Conservation (phyloP, 2,888 invertebrate species). For the Ferrisia virgata region DNA sequence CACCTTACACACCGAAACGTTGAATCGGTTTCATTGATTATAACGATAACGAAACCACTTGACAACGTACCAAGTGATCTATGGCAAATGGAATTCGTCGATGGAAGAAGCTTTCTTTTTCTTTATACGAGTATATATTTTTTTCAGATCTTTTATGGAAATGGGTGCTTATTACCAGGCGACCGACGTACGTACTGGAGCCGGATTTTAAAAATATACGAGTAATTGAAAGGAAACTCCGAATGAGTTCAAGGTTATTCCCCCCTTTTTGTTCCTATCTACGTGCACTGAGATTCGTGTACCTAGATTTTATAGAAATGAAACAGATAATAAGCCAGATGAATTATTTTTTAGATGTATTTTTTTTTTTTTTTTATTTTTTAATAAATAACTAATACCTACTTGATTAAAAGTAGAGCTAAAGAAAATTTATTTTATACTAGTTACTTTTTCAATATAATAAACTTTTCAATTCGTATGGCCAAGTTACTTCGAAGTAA, state of each 20-base stretch:
- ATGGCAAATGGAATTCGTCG: slow-evolving; percentile 17
- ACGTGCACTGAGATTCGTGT: neutral
- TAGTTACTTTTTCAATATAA: too few species aligned
- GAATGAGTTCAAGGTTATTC: neutral
- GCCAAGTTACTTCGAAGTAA: too few species aligned
- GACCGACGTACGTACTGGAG: neutral
- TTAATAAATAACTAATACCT: too few species aligned
- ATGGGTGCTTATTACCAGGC: neutral
- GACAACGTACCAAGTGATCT: neutral
- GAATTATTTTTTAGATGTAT: neutral
- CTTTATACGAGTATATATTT: too few species aligned
- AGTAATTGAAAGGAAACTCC: neutral
- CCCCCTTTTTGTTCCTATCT: neutral
- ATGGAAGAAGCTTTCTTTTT: neutral
- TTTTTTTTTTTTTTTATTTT: too few species aligned
- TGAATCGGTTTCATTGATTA: slow-evolving; percentile 40
- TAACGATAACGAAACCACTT: slow-evolving; percentile 24
- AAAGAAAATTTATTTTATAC: too few species aligned
- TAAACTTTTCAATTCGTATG: neutral
- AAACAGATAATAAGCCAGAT: neutral
- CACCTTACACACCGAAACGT: neutral
- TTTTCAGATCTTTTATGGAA: neutral
- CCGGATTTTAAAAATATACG: neutral
- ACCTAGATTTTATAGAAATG: neutral
- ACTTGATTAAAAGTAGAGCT: too few species aligned